Percentiles rank a stretch among this genome's conserved stretches.
phyloP scores from a whole-genome alignment of 2,113 vertebrate species.

The Prionailurus viverrinus region DNA sequence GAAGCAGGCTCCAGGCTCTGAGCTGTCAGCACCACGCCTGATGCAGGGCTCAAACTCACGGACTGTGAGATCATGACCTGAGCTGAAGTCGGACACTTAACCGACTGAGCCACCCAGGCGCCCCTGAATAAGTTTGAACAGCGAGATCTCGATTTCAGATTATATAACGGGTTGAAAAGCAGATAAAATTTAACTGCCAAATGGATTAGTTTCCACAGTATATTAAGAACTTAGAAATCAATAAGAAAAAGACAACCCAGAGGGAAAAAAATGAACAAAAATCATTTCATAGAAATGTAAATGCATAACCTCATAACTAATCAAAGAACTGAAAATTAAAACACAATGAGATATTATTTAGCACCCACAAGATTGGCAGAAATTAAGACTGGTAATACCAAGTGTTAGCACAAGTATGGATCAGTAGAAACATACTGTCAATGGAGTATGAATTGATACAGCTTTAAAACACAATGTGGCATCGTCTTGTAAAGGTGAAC shows the following conservation, averaged over 20 bases:
- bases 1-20: neutral
- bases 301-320: neutral
- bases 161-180: neutral
- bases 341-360: neutral
- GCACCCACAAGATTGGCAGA: neutral
- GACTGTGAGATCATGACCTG: neutral
- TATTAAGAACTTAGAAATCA: slow-evolving; percentile 11
- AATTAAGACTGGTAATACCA: neutral
- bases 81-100: neutral
- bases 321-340: slow-evolving; percentile 42
- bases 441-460: neutral
- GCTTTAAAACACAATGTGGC: neutral
- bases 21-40: too few species aligned
- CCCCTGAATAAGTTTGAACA: neutral
- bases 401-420: neutral
- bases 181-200: neutral
- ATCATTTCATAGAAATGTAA: neutral
- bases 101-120: neutral
- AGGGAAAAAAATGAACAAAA: neutral
- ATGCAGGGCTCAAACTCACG: neutral
- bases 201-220: neutral
- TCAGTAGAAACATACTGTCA: neutral
- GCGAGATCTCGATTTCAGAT: neutral
- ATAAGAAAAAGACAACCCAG: neutral
- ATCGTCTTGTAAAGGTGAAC: neutral